Base-by-base conservation (phyloP, 2,888 invertebrate genomes). In the Calliopum simillimum region DNA sequence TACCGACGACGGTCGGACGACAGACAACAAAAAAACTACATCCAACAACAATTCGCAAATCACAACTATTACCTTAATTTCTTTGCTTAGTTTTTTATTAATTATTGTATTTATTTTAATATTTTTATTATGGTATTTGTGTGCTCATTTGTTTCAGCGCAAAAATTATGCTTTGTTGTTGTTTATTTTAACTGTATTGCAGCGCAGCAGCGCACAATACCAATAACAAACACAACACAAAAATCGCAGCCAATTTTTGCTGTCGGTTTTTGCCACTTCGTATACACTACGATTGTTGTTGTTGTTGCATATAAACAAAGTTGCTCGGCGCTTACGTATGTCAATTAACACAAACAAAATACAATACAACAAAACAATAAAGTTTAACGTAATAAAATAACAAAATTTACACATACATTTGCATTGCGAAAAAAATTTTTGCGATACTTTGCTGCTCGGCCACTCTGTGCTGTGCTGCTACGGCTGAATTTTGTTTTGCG, bases 21-120 rank as follows among this genome's bases (percentile, higher is more conserved):
- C n/a, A n/a, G n/a, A n/a, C n/a, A n/a, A 67, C 53, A 64, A 64
- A 8, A 33, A 33, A 33, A 33, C 33, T 33, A 33, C 8, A 33
- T 64, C 51, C 43, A 64, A 41, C 53, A 53, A 53, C 53, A 53
- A 43, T 53, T 64, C 53, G 41, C 59, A 67, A 67, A 67, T 67
- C 59, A 53, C 58, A 61, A 41, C 67, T 33, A 67, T 67, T 59
- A 67, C 59, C 67, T 67, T 67, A 67, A 67, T 55, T 55, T 59
- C 33, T 8, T 33, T 33, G 33, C 33, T 33, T 33, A 33, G 33
- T 33, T 61, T 47, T 44, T 67, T 19, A 67, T 67, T 67, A 67
- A 67, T 67, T 58, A 49, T 58, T n/a, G 41, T 67, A 41, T 59
- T 59, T 59, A 59, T 59, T 67, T 33, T 67, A 58, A 49, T 49